These are phyloP conservation scores for Leptinotarsa tumamoca DNA, from an alignment of 2,888 invertebrate genomes.

Conservation along the genomic window DNA sequence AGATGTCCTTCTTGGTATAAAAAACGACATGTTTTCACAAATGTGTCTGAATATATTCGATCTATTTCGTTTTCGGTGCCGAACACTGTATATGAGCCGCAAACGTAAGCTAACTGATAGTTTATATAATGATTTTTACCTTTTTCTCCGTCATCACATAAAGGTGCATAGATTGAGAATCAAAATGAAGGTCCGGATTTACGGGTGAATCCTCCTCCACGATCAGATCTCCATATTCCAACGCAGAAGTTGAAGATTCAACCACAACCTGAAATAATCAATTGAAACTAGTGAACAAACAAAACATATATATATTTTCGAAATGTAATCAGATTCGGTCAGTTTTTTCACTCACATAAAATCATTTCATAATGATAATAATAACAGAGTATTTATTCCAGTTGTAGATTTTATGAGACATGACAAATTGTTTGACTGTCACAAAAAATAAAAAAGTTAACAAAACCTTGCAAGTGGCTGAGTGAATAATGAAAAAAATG, in stretches of 20 bases:
- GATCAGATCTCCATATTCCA: conserved; percentile 89
- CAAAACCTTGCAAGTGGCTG: too few relatives aligned
- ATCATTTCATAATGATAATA: background rate
- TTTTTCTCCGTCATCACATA: conserved; percentile 94
- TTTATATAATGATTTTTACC: conserved; percentile 68
- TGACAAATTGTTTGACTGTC: too few relatives aligned
- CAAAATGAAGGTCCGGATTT: conserved; percentile 91
- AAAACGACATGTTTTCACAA: too few relatives aligned
- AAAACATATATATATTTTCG: conserved; percentile 4
- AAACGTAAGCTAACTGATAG: background rate
- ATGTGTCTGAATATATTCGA: background rate
- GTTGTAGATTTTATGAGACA: too few relatives aligned
- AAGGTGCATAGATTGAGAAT: conserved; percentile 89
- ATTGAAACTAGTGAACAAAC: background rate
- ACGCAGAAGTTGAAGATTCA: conserved; percentile 84
- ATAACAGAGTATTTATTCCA: too few relatives aligned
- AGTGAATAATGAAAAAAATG: too few relatives aligned
- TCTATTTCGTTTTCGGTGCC: too few relatives aligned
- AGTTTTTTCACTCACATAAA: background rate
- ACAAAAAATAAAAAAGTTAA: too few relatives aligned
- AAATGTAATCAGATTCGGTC: too few relatives aligned
- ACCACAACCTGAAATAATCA: conserved; percentile 79
- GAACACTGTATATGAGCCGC: background rate
- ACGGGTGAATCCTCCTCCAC: conserved; percentile 87
- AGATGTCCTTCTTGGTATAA: too few relatives aligned